phyloP scores from a whole-genome alignment of 2,888 invertebrate genomes.

The Drosophila merina region DNA sequence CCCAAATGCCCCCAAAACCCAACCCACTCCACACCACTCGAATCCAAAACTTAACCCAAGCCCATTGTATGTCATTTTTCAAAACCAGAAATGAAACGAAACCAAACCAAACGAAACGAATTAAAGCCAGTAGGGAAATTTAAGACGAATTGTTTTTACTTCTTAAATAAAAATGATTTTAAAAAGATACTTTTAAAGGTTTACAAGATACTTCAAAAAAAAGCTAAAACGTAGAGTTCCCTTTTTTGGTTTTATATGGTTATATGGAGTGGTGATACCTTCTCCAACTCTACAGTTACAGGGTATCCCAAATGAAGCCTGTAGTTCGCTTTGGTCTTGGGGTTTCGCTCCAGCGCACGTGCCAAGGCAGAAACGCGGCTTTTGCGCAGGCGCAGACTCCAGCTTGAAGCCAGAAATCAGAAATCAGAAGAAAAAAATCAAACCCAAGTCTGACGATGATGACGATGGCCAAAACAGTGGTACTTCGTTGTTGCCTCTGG shows the following conservation, averaged over 20 bases:
- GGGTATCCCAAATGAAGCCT: constrained; percentile 37
- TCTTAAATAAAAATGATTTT: background rate
- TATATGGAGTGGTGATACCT: background rate
- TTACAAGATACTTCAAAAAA: background rate
- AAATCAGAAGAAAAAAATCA: constrained; percentile 12
- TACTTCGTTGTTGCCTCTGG: constrained; percentile 44
- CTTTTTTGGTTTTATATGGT: too few relatives aligned
- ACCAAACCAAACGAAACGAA: constrained; percentile 40
- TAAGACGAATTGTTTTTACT: background rate
- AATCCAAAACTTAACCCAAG: constrained; percentile 26
- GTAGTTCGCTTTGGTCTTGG: constrained; percentile 33
- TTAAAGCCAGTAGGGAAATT: constrained; percentile 17
- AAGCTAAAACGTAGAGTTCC: too few relatives aligned
- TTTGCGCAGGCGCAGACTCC: constrained; percentile 56
- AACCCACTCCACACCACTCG: constrained; percentile 33
- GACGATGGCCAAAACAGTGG: constrained; percentile 45
- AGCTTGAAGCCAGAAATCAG: constrained; percentile 16
- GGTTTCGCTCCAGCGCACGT: constrained; percentile 64
- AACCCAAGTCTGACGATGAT: constrained; percentile 26
- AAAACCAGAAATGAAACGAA: constrained; percentile 74
- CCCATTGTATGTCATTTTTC: constrained; percentile 75
- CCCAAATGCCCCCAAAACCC: constrained; percentile 43
- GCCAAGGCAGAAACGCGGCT: constrained; percentile 58
- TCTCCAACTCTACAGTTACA: background rate
- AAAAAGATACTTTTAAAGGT: background rate